Percentiles rank a stretch among this genome's conserved stretches.
phyloP scores from a whole-genome alignment of 1,140 invertebrate species.

The Pentalonia nigronervosa region DNA sequence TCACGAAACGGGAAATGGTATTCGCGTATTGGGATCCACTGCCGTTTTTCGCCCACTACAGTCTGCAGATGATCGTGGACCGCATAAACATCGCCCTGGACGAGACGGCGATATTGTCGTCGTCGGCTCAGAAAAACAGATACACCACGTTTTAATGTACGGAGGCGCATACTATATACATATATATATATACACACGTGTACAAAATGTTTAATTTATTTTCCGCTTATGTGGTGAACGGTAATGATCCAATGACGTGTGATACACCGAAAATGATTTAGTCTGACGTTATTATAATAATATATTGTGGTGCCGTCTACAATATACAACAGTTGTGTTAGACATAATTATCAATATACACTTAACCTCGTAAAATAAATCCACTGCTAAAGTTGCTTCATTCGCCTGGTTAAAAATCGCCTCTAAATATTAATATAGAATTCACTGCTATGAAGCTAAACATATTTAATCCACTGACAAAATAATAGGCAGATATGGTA shows the following conservation, averaged over 20 bases:
- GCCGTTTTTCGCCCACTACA: constrained; percentile 83
- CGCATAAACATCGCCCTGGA: constrained; percentile 67
- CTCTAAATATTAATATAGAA: background rate
- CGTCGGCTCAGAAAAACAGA: constrained; percentile 7
- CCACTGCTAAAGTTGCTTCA: background rate
- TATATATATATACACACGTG: background rate
- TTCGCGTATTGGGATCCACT: constrained; percentile 83
- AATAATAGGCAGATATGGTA: background rate
- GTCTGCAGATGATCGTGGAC: constrained; percentile 75
- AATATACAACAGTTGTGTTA: background rate
- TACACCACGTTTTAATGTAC: constrained; percentile 41
- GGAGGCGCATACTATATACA: background rate
- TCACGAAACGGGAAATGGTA: constrained; percentile 77
- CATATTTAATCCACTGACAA: background rate
- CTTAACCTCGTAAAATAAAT: background rate
- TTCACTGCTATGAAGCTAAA: background rate
- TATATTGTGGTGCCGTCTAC: too few relatives aligned
- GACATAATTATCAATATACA: too few relatives aligned
- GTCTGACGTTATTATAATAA: background rate
- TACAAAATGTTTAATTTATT: constrained; percentile 23
- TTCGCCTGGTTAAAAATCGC: background rate
- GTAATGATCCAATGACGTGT: background rate
- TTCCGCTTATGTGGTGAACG: background rate
- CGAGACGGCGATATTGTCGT: constrained; percentile 63
- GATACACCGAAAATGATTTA: background rate